Percentiles rank a stretch among this genome's conserved stretches.
phyloP scores from a whole-genome alignment of 2,113 vertebrate genomes.

The Morone saxatilis region DNA sequence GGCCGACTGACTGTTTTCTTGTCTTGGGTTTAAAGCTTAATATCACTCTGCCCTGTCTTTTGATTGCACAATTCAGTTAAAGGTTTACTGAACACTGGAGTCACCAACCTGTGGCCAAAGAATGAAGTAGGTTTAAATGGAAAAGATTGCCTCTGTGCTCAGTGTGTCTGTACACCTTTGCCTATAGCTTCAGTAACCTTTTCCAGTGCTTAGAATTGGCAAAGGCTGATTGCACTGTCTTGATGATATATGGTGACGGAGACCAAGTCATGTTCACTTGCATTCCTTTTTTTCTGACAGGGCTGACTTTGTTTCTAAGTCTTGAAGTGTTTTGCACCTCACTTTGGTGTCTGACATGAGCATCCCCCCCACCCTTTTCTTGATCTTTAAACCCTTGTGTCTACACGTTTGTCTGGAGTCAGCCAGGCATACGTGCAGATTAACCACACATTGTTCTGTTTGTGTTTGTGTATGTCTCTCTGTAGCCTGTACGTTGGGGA shows the following conservation, averaged over 20 bases:
- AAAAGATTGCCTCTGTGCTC: conserved; percentile 20
- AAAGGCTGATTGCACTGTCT: background rate
- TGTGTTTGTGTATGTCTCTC: conserved; percentile 52
- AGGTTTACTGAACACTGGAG: conserved; percentile 34
- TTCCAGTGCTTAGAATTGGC: background rate
- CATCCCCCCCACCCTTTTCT: conserved; percentile 3
- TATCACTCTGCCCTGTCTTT: conserved; percentile 21
- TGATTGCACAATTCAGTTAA: conserved; percentile 40
- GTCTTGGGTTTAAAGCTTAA: conserved; percentile 12
- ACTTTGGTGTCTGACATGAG: conserved; percentile 7
- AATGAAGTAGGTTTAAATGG: conserved; percentile 19
- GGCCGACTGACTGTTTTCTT: conserved; percentile 22
- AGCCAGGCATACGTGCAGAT: conserved; percentile 65
- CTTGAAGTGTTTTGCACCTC: background rate
- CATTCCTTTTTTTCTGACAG: background rate
- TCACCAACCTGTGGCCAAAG: conserved; percentile 14
- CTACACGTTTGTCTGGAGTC: conserved; percentile 54
- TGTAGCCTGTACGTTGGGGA: conserved; percentile 36
- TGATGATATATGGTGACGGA: background rate
- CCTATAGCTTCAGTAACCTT: background rate
- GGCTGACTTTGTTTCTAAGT: conserved; percentile 14
- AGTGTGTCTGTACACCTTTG: background rate
- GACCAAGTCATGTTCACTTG: conserved; percentile 7
- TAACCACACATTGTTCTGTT: conserved; percentile 65
- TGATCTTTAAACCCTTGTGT: conserved; percentile 47